phyloP scores from a whole-genome alignment of 2,113 vertebrate genomes.

The Alosa alosa region DNA sequence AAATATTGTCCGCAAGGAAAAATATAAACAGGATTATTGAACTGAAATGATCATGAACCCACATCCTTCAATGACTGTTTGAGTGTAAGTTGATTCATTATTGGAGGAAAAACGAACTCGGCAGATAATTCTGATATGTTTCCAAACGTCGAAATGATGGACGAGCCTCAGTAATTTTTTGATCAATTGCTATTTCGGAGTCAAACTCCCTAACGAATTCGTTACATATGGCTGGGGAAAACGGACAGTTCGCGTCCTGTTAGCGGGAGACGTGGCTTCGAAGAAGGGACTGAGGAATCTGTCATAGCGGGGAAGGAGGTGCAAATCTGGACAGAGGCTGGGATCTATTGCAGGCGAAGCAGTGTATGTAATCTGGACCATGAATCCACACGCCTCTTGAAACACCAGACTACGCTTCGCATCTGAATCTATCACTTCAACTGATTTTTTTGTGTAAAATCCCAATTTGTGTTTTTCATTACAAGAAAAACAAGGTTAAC shows the following conservation, averaged over 20 bases:
- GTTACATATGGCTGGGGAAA: slow-evolving; percentile 30
- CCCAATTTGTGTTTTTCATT: background rate
- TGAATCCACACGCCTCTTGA: slow-evolving; percentile 63
- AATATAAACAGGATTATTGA: background rate
- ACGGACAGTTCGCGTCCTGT: slow-evolving; percentile 35
- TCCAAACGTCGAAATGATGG: slow-evolving; percentile 9
- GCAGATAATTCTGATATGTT: background rate
- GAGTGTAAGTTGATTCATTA: background rate
- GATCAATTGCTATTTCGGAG: slow-evolving; percentile 49
- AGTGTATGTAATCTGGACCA: slow-evolving; percentile 58
- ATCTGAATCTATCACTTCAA: slow-evolving; percentile 5
- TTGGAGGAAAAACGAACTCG: slow-evolving; percentile 13
- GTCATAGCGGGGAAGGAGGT: slow-evolving; percentile 20
- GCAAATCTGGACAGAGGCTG: slow-evolving; percentile 54
- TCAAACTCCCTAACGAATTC: slow-evolving; percentile 13
- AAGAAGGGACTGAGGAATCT: slow-evolving; percentile 16
- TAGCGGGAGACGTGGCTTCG: slow-evolving; percentile 20
- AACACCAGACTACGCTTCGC: slow-evolving; percentile 43
- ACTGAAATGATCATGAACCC: background rate
- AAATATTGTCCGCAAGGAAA: background rate
- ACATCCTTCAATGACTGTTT: background rate
- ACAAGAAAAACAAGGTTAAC: slow-evolving; percentile 36
- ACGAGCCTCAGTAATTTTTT: slow-evolving; percentile 37
- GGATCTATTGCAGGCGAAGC: slow-evolving; percentile 64
- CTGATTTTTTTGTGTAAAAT: slow-evolving; percentile 1